Evolutionary conservation across 1,140 invertebrate species (phyloP).

Genomic region (Propsilocerus akamusi): DNA sequence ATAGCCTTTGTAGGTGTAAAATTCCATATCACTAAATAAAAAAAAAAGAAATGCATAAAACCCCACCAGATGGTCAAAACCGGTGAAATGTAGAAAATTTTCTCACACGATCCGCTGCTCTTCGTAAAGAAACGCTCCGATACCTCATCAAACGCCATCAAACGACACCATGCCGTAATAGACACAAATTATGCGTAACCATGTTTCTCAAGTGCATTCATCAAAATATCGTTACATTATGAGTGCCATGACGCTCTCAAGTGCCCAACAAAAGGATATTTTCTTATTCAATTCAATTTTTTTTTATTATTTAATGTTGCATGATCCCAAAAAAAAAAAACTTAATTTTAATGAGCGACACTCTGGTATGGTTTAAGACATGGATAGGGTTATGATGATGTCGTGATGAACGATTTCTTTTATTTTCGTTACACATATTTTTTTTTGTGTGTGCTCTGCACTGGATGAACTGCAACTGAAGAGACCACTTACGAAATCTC

Average conservation of each 20-base stretch:
- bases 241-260: not conserved
- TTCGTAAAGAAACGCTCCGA: too few species aligned
- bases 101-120: not conserved
- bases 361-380: too few species aligned
- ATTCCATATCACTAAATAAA: not conserved
- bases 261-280: not conserved
- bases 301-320: not conserved
- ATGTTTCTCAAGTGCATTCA: not conserved
- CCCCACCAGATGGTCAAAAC: not conserved
- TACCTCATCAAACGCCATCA: too few species aligned
- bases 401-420: not conserved
- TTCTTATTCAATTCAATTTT: not conserved
- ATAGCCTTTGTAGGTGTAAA: not conserved
- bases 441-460: not conserved
- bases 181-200: conserved; percentile 2
- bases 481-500: not conserved
- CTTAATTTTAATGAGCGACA: too few species aligned
- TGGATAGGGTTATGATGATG: too few species aligned
- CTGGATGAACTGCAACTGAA: not conserved
- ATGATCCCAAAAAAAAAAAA: too few species aligned
- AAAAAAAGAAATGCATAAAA: too few species aligned
- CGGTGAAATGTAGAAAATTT: not conserved
- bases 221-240: not conserved
- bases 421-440: not conserved
- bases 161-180: too few species aligned